Conservation (phyloP, 2,888 invertebrate genomes). For the Cryptosula pallasiana region DNA sequence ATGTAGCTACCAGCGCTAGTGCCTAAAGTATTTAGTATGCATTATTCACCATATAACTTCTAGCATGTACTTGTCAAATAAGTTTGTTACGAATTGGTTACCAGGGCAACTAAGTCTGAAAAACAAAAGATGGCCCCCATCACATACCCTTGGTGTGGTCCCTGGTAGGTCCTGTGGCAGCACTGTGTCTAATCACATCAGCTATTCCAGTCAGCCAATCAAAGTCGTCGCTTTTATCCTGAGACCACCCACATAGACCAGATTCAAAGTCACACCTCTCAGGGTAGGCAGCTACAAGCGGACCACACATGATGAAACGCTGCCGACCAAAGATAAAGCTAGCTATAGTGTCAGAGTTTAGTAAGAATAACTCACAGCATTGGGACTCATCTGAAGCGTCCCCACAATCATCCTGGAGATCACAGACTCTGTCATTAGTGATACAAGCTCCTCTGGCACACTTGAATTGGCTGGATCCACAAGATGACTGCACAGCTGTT, state of each 20-base stretch:
- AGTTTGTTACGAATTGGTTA: neutral
- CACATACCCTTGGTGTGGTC: slow-evolving; percentile 35
- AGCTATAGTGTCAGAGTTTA: neutral
- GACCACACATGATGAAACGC: neutral
- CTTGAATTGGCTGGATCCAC: slow-evolving; percentile 50
- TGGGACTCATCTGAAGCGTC: slow-evolving; percentile 43
- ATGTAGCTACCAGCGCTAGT: slow-evolving; percentile 35
- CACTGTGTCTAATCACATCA: slow-evolving; percentile 20
- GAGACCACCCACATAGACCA: slow-evolving; percentile 40
- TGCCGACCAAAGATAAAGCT: neutral
- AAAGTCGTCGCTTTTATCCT: slow-evolving; percentile 39
- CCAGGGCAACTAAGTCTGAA: neutral
- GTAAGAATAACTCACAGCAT: slow-evolving; percentile 10
- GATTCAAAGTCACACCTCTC: slow-evolving; percentile 42
- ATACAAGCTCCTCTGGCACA: slow-evolving; percentile 53
- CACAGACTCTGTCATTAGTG: slow-evolving; percentile 39
- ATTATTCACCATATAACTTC: neutral
- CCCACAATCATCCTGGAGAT: slow-evolving; percentile 43
- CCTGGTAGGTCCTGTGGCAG: slow-evolving; percentile 37
- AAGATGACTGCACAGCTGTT: slow-evolving; percentile 30
- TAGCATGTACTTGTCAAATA: neutral
- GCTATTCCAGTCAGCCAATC: slow-evolving; percentile 40
- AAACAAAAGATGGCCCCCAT: neutral
- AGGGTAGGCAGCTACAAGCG: neutral
- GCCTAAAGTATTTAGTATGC: neutral